These are phyloP conservation scores for Eolophus roseicapilla DNA, from an alignment of 2,113 vertebrate genomes.

Conservation along the genomic window DNA sequence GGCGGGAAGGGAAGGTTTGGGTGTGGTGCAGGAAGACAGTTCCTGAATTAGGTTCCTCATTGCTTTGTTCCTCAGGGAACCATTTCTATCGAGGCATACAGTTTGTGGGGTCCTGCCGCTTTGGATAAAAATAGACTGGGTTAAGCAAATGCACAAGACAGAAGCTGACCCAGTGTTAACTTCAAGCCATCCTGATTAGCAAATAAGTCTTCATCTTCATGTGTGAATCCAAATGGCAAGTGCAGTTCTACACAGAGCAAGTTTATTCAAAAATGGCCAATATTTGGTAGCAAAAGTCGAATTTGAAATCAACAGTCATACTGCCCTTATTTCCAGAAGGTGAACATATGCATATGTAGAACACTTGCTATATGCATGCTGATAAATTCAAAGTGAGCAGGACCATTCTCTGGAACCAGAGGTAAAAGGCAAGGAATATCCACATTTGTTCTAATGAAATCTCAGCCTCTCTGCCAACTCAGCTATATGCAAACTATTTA, in stretches of 20 bases:
- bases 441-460: background rate
- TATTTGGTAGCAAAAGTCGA: background rate
- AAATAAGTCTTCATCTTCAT: background rate
- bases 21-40: background rate
- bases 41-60: background rate
- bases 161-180: background rate
- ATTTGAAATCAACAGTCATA: background rate
- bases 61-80: background rate
- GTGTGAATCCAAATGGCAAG: background rate
- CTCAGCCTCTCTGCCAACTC: background rate
- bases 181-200: background rate
- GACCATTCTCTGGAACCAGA: background rate
- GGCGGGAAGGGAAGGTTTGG: background rate
- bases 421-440: background rate
- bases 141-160: background rate
- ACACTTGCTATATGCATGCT: background rate
- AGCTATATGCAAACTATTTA: background rate
- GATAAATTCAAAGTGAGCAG: background rate
- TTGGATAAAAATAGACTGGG: background rate
- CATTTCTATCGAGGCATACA: accelerated
- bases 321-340: background rate
- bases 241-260: background rate
- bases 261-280: background rate
- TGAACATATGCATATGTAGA: background rate
- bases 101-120: background rate